phyloP scores from a whole-genome alignment of 1,140 invertebrate genomes.

The Harpegnathos saltator region DNA sequence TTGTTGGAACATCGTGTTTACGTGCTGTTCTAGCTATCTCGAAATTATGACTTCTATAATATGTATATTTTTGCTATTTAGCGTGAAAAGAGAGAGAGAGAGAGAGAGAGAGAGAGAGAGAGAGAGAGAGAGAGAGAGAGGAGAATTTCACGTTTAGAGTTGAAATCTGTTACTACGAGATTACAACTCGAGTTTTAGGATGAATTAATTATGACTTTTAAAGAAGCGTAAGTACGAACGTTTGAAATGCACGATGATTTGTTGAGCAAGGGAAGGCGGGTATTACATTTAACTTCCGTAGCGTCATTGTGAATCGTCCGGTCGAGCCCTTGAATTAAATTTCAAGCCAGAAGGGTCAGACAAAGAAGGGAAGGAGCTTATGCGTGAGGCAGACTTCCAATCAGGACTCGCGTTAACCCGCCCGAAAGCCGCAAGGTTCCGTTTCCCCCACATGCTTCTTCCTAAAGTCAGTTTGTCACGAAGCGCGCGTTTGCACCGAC shows the following conservation, averaged over 20 bases:
- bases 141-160: too few species aligned
- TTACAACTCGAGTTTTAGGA: too few species aligned
- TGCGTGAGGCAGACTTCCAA: conserved; percentile 71
- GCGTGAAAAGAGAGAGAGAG: too few species aligned
- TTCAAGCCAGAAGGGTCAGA: conserved; percentile 52
- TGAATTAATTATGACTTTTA: too few species aligned
- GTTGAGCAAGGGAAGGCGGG: not conserved
- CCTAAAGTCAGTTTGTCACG: conserved; percentile 77
- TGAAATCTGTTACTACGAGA: too few species aligned
- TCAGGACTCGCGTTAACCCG: conserved; percentile 74
- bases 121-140: too few species aligned
- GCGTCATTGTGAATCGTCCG: not conserved
- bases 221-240: not conserved
- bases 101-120: too few species aligned
- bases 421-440: conserved; percentile 74
- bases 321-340: conserved; percentile 34
- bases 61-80: too few species aligned
- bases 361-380: conserved; percentile 59
- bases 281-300: conserved; percentile 8
- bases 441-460: conserved; percentile 58
- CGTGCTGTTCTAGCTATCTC: too few species aligned
- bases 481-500: conserved; percentile 73
- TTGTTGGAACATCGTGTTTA: not conserved
- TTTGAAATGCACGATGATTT: conserved; percentile 13
- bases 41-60: too few species aligned